These are phyloP conservation scores for Perca fluviatilis DNA, from an alignment of 2,113 vertebrate species.

Conservation along the genomic window DNA sequence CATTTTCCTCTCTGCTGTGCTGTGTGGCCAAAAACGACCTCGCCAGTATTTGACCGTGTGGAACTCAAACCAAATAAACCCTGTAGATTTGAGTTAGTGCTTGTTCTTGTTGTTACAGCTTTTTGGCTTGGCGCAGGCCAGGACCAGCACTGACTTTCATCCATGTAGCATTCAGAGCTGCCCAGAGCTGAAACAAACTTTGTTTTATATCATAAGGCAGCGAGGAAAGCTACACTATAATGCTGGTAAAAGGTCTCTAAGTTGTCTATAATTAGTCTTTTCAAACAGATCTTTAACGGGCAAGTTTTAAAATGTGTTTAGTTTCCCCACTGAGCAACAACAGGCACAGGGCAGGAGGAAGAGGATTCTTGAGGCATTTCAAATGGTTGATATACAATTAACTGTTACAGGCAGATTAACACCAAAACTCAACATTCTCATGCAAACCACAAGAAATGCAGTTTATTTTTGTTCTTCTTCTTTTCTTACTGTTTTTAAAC, in stretches of 20 bases:
- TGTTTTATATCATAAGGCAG: conserved; percentile 37
- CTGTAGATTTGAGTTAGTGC: conserved; percentile 69
- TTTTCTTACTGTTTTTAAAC: conserved; percentile 66
- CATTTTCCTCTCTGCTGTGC: conserved; percentile 50
- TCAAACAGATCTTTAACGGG: not conserved
- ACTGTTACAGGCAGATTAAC: conserved; percentile 70
- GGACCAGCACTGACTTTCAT: conserved; percentile 60
- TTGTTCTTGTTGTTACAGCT: conserved; percentile 78
- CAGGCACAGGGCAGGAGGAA: conserved; percentile 18
- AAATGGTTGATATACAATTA: conserved; percentile 63
- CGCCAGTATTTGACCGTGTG: conserved; percentile 67
- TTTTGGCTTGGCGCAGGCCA: conserved; percentile 62
- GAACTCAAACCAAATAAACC: conserved; percentile 76
- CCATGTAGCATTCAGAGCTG: conserved; percentile 45
- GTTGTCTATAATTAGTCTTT: not conserved
- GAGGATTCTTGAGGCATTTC: conserved; percentile 43
- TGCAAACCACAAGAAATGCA: conserved; percentile 51
- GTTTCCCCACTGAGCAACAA: conserved; percentile 28
- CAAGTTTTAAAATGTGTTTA: conserved; percentile 12
- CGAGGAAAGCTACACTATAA: conserved; percentile 5
- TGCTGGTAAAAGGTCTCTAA: not conserved
- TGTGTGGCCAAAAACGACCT: conserved; percentile 45
- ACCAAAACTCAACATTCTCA: conserved; percentile 51
- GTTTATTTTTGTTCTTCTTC: conserved; percentile 69
- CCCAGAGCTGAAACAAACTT: conserved; percentile 54